phyloP scores from a whole-genome alignment of 2,888 invertebrate genomes.

The Dione vanillae region DNA sequence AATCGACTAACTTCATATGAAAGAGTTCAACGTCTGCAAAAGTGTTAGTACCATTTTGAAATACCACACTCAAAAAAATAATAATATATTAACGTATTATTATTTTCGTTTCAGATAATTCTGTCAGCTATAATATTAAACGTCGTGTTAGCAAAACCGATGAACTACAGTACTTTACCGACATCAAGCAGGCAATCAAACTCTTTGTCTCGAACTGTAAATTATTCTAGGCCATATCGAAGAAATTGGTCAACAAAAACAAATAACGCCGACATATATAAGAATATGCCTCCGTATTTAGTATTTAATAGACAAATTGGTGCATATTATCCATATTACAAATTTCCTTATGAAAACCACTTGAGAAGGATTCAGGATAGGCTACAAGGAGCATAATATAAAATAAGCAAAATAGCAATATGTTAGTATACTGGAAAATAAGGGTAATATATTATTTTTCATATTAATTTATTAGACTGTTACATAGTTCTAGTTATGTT shows the following conservation, averaged over 20 bases:
- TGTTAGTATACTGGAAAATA: background rate
- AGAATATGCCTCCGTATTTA: conserved; percentile 68
- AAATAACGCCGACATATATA: conserved; percentile 49
- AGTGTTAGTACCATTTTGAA: background rate
- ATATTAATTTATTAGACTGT: background rate
- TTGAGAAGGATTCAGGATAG: conserved; percentile 48
- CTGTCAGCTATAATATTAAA: conserved; percentile 48
- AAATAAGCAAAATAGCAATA: background rate
- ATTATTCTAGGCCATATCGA: conserved; percentile 52
- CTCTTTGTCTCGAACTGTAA: background rate
- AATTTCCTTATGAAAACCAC: conserved; percentile 57
- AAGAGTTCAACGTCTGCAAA: conserved; percentile 27
- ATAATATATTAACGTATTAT: background rate
- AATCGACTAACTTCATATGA: conserved; percentile 8
- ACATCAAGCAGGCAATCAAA: conserved; percentile 17
- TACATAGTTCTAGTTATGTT: too few relatives aligned
- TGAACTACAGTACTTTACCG: conserved; percentile 38
- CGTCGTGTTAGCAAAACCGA: conserved; percentile 38
- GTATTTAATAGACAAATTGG: conserved; percentile 71
- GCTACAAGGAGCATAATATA: conserved; percentile 18
- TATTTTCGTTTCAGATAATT: conserved; percentile 51
- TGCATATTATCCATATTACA: conserved; percentile 71
- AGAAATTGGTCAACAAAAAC: conserved; percentile 53
- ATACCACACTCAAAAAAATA: too few relatives aligned
- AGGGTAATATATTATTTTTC: background rate